Evolutionary conservation across 1,140 invertebrate genomes (phyloP), one percentile per base, ranked within the genome.

Genomic region (Brevipalpus yothersi): DNA sequence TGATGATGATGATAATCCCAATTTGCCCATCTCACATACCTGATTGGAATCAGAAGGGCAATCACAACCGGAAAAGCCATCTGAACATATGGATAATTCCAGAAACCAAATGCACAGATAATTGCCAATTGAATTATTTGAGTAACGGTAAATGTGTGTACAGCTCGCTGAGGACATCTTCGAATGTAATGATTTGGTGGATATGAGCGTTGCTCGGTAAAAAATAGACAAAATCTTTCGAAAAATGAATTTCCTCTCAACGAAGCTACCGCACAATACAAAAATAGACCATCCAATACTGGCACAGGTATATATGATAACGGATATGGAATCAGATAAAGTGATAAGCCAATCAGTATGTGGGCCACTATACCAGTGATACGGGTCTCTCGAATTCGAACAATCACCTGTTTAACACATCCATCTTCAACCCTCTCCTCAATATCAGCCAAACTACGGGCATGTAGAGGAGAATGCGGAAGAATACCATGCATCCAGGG

Each of bases 181-280:
- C 79, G 71, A 60, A 80, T 78, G 68, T 80, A 80, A 67, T 80
- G 79, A 65, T 77, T 80, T 19, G 79, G 78, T 53, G 78, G 78
- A 66, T 80, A 80, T 1, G 78, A 77, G 58, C 78, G 77, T 73
- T 80, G 79, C 70, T 80, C 78, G 65, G 78, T 80, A 63, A 81
- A 75, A 19, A 80, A 70, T 11, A 80, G 70, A 19, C 75, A 71
- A 13, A 80, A 73, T 60, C 79, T 69, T 65, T 80, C 79, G 68
- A 79, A 79, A 71, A 81, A 75, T 67, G 80, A 78, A 68, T 80
- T 81, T 41, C 77, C 78, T 63, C 75, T 75, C 45, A 80, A 71
- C 41, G 78, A 77, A 5, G 77, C 79, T 56, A 80, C 71, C 12
- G 79, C 79, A 69, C 80, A 77, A 65, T 79, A 80, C 23, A 80